These are phyloP conservation scores for Hycleus cichorii DNA, from an alignment of 1,140 invertebrate genomes.

Conservation along the genomic window DNA sequence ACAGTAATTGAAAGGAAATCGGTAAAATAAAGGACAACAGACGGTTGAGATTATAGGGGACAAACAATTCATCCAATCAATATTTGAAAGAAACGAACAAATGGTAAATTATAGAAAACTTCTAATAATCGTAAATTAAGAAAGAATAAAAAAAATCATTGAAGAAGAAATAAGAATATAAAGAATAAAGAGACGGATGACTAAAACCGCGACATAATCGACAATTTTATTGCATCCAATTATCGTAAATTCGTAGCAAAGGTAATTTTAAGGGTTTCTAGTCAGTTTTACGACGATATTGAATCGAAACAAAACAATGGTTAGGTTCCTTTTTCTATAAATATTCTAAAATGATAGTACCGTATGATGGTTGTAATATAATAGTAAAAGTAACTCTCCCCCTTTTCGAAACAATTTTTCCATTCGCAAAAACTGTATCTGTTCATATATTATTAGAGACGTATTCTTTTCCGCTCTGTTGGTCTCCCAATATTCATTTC, in stretches of 20 bases:
- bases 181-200: no score
- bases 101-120: conserved; percentile 6
- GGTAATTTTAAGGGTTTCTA: conserved; percentile 28
- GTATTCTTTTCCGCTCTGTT: conserved; percentile 30
- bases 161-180: conserved; percentile 24
- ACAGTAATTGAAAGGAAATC: no score
- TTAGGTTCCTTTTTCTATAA: conserved; percentile 15
- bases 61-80: no score
- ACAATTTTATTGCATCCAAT: conserved; percentile 30
- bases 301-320: conserved; percentile 22
- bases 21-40: no score
- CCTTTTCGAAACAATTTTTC: conserved; percentile 1
- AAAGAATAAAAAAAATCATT: conserved; percentile 19
- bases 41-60: no score
- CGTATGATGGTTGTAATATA: no score
- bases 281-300: conserved; percentile 27
- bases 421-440: conserved; percentile 8
- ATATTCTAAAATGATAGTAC: not conserved
- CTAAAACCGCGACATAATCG: conserved; percentile 27
- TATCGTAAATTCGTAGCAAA: conserved; percentile 30
- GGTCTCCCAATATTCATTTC: conserved; percentile 38
- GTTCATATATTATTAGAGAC: conserved; percentile 27
- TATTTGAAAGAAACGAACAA: no score
- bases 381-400: no score
- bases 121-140: conserved; percentile 18